These are phyloP conservation scores for Cynoglossus semilaevis DNA, from an alignment of 2,113 vertebrate genomes.

Conservation along the genomic window DNA sequence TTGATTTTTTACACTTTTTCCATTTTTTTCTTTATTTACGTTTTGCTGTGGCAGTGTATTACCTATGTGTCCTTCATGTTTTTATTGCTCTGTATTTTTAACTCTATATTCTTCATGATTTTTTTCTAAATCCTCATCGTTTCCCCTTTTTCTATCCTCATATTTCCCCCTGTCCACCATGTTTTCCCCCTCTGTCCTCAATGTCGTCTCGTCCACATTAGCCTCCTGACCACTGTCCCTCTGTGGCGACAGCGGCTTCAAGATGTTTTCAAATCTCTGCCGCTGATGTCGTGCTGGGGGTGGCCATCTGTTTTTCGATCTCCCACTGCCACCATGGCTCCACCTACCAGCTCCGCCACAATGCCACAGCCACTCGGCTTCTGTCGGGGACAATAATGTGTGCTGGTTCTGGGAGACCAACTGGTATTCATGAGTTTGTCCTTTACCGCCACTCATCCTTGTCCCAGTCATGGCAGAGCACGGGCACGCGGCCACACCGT, in stretches of 20 bases:
- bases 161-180: no score
- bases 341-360: slow-evolving; percentile 45
- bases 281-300: slow-evolving; percentile 74
- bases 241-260: slow-evolving; percentile 64
- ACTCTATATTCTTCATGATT: no score
- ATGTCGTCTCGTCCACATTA: slow-evolving; percentile 39
- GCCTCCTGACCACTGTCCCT: slow-evolving; percentile 57
- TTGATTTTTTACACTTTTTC: no score
- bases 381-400: slow-evolving; percentile 67
- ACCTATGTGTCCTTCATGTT: no score
- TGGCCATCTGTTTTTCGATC: slow-evolving; percentile 74
- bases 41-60: no score
- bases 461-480: slow-evolving; percentile 59
- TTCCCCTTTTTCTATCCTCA: no score
- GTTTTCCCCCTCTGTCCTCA: not conserved
- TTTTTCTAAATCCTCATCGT: not conserved
- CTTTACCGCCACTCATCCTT: slow-evolving; percentile 68
- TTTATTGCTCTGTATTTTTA: no score
- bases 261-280: slow-evolving; percentile 75
- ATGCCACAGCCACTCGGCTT: slow-evolving; percentile 27
- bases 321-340: slow-evolving; percentile 61
- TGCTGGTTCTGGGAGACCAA: slow-evolving; percentile 59
- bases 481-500: slow-evolving; percentile 54
- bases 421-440: slow-evolving; percentile 66
- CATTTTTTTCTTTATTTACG: no score